These are phyloP conservation scores for Caenorhabditis sp. DNA, from an alignment of 2,888 invertebrate species.

Conservation along the genomic window DNA sequence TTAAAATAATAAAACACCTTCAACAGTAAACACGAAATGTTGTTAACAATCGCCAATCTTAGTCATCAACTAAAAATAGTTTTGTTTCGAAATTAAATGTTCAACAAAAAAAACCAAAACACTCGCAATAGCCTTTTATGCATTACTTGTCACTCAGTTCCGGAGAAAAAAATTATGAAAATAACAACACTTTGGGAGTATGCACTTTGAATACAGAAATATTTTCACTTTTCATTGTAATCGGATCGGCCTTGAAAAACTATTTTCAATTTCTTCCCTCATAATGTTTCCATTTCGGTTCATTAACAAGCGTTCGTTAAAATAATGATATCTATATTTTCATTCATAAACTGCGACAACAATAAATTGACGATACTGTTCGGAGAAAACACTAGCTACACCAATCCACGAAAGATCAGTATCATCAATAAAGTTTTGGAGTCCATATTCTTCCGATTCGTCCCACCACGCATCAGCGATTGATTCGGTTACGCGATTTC, in stretches of 20 bases:
- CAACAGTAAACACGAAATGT: too few relatives aligned
- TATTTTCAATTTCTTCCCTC: neutral
- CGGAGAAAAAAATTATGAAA: too few relatives aligned
- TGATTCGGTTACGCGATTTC: slow-evolving; percentile 28
- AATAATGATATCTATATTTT: neutral
- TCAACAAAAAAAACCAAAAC: too few relatives aligned
- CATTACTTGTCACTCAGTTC: too few relatives aligned
- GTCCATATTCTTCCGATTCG: slow-evolving; percentile 45
- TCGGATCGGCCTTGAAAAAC: neutral
- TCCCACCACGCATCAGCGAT: slow-evolving; percentile 51
- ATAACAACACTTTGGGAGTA: neutral
- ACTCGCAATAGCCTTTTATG: too few relatives aligned
- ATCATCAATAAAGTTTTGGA: slow-evolving; percentile 32
- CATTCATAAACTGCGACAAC: slow-evolving; percentile 42
- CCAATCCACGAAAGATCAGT: slow-evolving; percentile 35
- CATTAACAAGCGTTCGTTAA: neutral
- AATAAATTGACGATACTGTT: slow-evolving; percentile 35
- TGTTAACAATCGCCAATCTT: too few relatives aligned
- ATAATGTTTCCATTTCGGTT: neutral
- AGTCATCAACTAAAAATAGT: too few relatives aligned
- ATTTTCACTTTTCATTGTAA: neutral
- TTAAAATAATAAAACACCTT: too few relatives aligned
- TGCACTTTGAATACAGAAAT: neutral
- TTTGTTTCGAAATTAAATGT: too few relatives aligned
- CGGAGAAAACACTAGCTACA: slow-evolving; percentile 35